Base-by-base conservation (phyloP, 2,888 invertebrate species). In the Cryptocephalus primarius region DNA sequence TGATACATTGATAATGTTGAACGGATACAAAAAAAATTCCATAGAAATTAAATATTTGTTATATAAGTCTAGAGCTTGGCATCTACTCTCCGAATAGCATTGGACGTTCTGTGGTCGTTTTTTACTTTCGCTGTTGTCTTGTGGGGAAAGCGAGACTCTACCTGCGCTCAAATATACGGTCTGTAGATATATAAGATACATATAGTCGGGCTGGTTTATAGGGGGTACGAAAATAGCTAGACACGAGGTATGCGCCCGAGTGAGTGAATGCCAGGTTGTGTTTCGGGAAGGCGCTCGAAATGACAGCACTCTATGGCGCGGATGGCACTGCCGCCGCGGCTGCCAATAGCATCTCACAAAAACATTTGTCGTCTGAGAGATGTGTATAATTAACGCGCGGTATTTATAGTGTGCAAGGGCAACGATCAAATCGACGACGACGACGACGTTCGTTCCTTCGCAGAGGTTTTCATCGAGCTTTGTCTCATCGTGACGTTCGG, bases 321-420 rank as follows among this genome's bases (percentile, higher is more conserved):
- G 40, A 40, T 40, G 40, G 40, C 40, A 12, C 40, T 10, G 40
- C 31, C 11, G 11, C 22, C 60, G 54, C 55, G 56, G 60, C 64
- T 67, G 68, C 68, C 68, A 68, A 68, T 67, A 67, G 62, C 63
- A 61, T 65, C 65, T 65, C 62, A 57, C 58, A 57, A 63, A 62
- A 62, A 62, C 65, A 64, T 64, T 63, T 65, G 63, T 64, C 65
- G 64, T 65, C 63, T 61, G 61, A 61, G 58, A 55, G 40, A 31
- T 40, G 53, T 22, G 65, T 69, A 69, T 70, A 70, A 70, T 70
- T 69, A 70, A 67, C 66, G 59, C 6, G 22, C 56, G 62, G 61
- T 69, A 69, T 70, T 69, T 70, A 68, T 69, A 69, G 68, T 64
- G 68, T 64, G 61, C 65, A 67, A 66, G 69, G 66, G 66, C 66